Evolutionary conservation across 53 echinoderm and acorn worm genomes (phyloP).

Genomic region (Henricia sp.): DNA sequence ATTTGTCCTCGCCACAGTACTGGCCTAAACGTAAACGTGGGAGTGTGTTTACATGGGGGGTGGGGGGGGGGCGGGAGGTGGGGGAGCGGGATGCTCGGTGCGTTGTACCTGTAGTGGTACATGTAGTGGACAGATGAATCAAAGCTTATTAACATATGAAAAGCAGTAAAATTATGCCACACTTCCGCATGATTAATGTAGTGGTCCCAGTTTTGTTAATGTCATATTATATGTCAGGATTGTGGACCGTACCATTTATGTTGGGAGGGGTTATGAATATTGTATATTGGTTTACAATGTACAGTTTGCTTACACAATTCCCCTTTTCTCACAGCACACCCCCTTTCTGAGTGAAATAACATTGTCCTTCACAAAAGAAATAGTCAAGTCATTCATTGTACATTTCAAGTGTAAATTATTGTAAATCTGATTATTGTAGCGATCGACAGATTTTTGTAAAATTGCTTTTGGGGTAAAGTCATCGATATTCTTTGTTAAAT

Average conservation of each 20-base stretch:
- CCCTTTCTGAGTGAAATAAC: not conserved
- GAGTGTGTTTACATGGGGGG: conserved; percentile 7
- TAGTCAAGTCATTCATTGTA: not conserved
- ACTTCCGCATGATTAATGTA: conserved; percentile 32
- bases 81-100: not conserved
- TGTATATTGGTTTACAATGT: not conserved
- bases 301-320: conserved; percentile 14
- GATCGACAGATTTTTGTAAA: no score
- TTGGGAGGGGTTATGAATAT: not conserved
- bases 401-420: no score
- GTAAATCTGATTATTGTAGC: no score
- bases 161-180: conserved; percentile 8
- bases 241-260: conserved; percentile 34
- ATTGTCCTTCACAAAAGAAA: not conserved
- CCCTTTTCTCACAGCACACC: not conserved
- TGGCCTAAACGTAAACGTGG: not conserved
- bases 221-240: not conserved
- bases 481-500: no score
- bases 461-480: no score
- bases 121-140: not conserved
- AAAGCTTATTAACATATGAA: conserved; percentile 45
- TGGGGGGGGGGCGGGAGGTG: not conserved
- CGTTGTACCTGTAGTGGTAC: not conserved
- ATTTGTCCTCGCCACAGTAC: not conserved
- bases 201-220: not conserved